phyloP scores from a whole-genome alignment of 2,113 vertebrate genomes.

The Gnathonemus longibarbis region DNA sequence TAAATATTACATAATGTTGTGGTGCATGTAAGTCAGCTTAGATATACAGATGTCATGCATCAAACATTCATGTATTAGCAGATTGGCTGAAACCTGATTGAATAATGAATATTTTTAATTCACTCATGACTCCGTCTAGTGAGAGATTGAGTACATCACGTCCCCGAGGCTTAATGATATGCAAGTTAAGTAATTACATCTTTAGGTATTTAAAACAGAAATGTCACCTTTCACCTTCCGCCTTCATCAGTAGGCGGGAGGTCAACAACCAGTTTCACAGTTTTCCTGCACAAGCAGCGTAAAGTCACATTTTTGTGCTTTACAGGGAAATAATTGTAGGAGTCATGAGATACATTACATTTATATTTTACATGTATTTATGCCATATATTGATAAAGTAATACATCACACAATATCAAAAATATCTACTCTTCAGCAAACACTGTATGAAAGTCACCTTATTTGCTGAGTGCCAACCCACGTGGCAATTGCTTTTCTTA shows the following conservation, averaged over 20 bases:
- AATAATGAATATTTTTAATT: neutral
- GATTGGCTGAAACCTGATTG: neutral
- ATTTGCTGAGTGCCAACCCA: neutral
- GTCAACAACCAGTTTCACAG: neutral
- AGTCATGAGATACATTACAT: neutral
- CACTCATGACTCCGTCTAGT: neutral
- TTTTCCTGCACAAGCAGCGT: neutral
- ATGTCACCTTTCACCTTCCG: neutral
- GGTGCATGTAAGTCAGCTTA: neutral
- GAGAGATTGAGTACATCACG: neutral
- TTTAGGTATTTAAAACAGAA: neutral
- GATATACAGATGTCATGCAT: neutral
- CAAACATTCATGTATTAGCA: neutral
- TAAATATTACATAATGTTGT: neutral
- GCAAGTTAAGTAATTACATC: neutral
- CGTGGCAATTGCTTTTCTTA: slow-evolving; percentile 21
- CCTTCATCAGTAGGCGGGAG: neutral
- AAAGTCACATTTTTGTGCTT: neutral
- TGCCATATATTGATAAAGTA: neutral
- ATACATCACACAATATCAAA: neutral
- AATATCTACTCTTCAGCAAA: neutral
- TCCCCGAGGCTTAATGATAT: neutral
- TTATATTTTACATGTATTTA: neutral
- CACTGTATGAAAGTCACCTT: neutral
- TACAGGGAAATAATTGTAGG: neutral